phyloP scores from a whole-genome alignment of 2,113 vertebrate genomes.

The Phyllostomus hastatus region DNA sequence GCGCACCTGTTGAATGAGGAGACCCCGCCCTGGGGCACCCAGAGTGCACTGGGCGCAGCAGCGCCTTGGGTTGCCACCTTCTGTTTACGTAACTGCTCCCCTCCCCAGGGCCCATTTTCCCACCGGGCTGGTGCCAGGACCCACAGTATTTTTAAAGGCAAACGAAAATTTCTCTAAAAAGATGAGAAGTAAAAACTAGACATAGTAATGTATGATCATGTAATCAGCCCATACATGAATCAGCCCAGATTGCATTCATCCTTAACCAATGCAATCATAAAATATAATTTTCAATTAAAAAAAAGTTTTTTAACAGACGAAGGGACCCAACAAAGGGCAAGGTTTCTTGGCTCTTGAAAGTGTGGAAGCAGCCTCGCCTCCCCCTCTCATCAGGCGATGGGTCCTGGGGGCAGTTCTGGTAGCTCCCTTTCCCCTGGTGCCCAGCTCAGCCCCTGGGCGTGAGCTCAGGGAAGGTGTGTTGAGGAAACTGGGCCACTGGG shows the following conservation, averaged over 20 bases:
- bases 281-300: neutral
- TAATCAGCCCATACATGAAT: neutral
- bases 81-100: neutral
- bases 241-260: neutral
- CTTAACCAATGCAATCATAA: neutral
- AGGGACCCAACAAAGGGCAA: neutral
- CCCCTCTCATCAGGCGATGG: accelerated
- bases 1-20: neutral
- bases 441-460: accelerated
- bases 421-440: neutral
- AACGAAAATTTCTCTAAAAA: neutral
- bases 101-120: neutral
- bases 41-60: accelerated
- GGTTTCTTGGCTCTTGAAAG: neutral
- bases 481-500: neutral
- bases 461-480: neutral
- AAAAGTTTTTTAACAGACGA: neutral
- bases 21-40: neutral
- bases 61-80: neutral
- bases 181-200: neutral
- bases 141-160: neutral
- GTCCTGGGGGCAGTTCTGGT: neutral
- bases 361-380: neutral
- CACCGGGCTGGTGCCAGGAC: neutral
- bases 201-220: neutral